Evolutionary conservation across 2,113 vertebrate species (phyloP), one percentile per base, ranked within the genome.

Genomic region (Corythornis madagascariensis): DNA sequence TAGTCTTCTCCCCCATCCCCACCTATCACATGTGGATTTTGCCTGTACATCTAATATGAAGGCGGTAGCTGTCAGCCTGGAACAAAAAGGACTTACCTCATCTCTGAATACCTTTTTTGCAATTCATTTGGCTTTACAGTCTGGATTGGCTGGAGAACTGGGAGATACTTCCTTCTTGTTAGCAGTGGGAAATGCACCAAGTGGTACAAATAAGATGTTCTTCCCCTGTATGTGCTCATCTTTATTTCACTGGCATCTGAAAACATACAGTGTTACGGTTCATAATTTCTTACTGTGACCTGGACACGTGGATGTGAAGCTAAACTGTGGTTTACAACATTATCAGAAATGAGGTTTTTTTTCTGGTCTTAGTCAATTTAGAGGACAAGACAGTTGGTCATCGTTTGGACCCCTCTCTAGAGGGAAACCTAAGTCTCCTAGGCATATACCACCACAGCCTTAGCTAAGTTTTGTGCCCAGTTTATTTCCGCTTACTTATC

Each of bases 151-250:
- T 81, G 22, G 24, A 78, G 33, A 86, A 25, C 52, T 55, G 50
- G 17, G 22, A 6, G 21, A 82, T 40, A 7, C 20, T 90, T 81
- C 28, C 76, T 81, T 86, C 77, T 60, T 83, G n/a, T 73, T 40
- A 59, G 20, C 65, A 5, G 11, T 55, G 33, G 17, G 11, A 73
- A 50, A 31, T 29, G 24, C 42, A 47, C 24, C 35, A 53, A 75
- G 7, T 20, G 18, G 8, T 53, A 63, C 45, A 9, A 86, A 26
- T 59, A 70, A 63, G 19, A 4, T 86, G 2, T 78, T 78, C 13
- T 66, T 59, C 29, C 10, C 10, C 3, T 70, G 0, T 55, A 56
- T 38, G 4, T 0, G 0, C 38, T 70, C 9, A 9, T 60, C 13
- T 64, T 74, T 72, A 8, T 90, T 73, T 72, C 50, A 10, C n/a